These are phyloP conservation scores for Drosophila eugracilis DNA, from an alignment of 1,140 invertebrate species.

Conservation along the genomic window DNA sequence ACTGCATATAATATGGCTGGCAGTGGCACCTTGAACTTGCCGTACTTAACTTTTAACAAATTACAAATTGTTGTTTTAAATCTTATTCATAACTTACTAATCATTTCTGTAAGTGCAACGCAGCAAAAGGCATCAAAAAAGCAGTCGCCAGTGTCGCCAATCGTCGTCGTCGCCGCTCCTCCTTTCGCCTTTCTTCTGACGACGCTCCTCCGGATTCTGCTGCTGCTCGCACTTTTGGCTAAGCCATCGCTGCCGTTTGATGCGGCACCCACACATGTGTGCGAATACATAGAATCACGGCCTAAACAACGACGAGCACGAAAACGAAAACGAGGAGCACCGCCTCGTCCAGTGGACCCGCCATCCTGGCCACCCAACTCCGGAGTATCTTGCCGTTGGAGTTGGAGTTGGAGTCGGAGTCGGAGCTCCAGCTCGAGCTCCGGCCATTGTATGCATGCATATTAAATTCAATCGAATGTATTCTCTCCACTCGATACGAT, in stretches of 20 bases:
- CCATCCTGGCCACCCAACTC: constrained; percentile 4
- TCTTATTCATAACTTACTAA: neutral
- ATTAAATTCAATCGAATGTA: constrained; percentile 84
- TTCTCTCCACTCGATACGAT: constrained; percentile 70
- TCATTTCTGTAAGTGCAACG: constrained; percentile 27
- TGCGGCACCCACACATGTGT: constrained; percentile 54
- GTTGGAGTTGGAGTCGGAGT: too few species aligned
- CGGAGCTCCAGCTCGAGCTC: constrained; percentile 24
- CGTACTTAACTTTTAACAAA: too few species aligned
- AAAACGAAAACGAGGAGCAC: constrained; percentile 10
- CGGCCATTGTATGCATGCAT: constrained; percentile 83
- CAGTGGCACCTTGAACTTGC: too few species aligned
- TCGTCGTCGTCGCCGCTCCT: constrained; percentile 40
- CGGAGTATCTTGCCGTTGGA: constrained; percentile 24
- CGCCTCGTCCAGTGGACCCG: constrained; percentile 4
- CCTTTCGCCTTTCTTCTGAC: constrained; percentile 42
- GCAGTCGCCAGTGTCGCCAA: constrained; percentile 48
- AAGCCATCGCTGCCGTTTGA: constrained; percentile 60
- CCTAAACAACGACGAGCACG: constrained; percentile 61
- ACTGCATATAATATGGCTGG: too few species aligned
- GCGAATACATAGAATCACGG: constrained; percentile 54
- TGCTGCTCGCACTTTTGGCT: constrained; percentile 70
- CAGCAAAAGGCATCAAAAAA: constrained; percentile 52
- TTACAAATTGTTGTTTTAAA: too few species aligned
- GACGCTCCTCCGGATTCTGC: constrained; percentile 25